Base-by-base conservation (phyloP, 2,888 invertebrate species). In the Trichopria drosophilae region DNA sequence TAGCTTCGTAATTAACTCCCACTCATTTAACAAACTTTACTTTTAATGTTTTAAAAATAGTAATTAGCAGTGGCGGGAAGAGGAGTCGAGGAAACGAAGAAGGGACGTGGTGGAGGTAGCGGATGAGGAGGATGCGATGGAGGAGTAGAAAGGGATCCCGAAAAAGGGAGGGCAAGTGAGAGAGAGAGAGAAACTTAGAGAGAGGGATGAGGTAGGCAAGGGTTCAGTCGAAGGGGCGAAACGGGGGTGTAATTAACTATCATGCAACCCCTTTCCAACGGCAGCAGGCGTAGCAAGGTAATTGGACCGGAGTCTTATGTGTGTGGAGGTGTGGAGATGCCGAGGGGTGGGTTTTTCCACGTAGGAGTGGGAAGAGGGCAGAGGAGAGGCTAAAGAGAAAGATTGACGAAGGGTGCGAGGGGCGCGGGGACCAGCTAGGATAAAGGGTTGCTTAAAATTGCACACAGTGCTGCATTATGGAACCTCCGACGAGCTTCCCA, bases 11-110 rank as follows among this genome's bases (percentile, higher is more conserved):
- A 74, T 74, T 74, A 74, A 74, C 73, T 74, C 73, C 72, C 73
- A 73, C 73, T 73, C 73, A 72, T 73, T 73, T 73, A 73, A 73
- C 73, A 73, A 74, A 74, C 73, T 74, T 74, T 73, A 74, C 71
- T 74, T 73, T 74, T 73, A 74, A 74, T 73, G 73, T 74, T 74
- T 74, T 71, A 73, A 74, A 73, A 74, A 74, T 73, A 72, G 73
- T 73, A 74, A 73, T 73, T 73, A 74, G 73, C 72, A 71, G 66
- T 66, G 66, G 67, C 67, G 65, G 65, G 64, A 64, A 67, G n/a
- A 15, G 29, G 37, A 20, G 47, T 36, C 10, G 47, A 46, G 47
- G 26, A 40, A 23, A 34, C 39, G 13, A 36, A n/a, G 20, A 45
- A 48, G 42, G 46, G 36, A 46, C 15, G 51, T 47, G 39, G 35